Percentiles rank a stretch among this genome's conserved stretches.
Evolutionary conservation across 2,888 invertebrate species (phyloP).

Genomic region (Agrochola lychnidis): DNA sequence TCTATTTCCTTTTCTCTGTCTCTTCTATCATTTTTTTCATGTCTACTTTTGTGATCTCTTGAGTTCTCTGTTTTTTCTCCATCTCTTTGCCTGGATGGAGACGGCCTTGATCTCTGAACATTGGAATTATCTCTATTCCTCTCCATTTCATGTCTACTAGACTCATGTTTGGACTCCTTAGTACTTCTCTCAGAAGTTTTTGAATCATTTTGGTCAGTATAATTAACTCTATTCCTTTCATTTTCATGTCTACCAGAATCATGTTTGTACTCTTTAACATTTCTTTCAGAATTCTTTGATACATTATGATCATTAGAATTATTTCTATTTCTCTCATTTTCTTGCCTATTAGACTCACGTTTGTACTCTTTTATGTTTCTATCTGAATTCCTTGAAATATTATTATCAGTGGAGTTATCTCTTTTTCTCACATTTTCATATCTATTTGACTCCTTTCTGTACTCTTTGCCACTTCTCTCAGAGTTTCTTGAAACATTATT

Average conservation of each 20-base stretch:
- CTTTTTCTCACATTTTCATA: slow-evolving; percentile 43
- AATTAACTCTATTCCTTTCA: slow-evolving; percentile 41
- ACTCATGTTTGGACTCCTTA: slow-evolving; percentile 40
- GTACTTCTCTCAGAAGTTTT: slow-evolving; percentile 47
- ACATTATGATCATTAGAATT: slow-evolving; percentile 34
- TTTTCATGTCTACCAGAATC: slow-evolving; percentile 42
- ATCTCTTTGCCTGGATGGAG: slow-evolving; percentile 47
- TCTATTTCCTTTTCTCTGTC: slow-evolving; percentile 42
- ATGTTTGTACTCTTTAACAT: slow-evolving; percentile 43
- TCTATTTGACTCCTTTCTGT: slow-evolving; percentile 40
- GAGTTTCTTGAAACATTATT: slow-evolving; percentile 50
- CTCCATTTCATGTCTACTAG: slow-evolving; percentile 41
- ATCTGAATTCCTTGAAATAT: slow-evolving; percentile 39
- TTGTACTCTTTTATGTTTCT: slow-evolving; percentile 43
- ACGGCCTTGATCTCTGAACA: slow-evolving; percentile 41
- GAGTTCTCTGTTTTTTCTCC: slow-evolving; percentile 55
- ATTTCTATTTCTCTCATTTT: slow-evolving; percentile 45
- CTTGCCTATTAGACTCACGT: slow-evolving; percentile 44
- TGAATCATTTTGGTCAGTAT: slow-evolving; percentile 45
- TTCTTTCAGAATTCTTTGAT: slow-evolving; percentile 53
- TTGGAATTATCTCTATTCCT: slow-evolving; percentile 44
- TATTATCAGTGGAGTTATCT: slow-evolving; percentile 37
- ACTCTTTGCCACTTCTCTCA: slow-evolving; percentile 37
- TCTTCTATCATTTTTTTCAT: slow-evolving; percentile 35
- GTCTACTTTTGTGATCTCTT: slow-evolving; percentile 46